Evolutionary conservation across 2,888 invertebrate genomes (phyloP).

Genomic region (Brachynemurus nebulosus): DNA sequence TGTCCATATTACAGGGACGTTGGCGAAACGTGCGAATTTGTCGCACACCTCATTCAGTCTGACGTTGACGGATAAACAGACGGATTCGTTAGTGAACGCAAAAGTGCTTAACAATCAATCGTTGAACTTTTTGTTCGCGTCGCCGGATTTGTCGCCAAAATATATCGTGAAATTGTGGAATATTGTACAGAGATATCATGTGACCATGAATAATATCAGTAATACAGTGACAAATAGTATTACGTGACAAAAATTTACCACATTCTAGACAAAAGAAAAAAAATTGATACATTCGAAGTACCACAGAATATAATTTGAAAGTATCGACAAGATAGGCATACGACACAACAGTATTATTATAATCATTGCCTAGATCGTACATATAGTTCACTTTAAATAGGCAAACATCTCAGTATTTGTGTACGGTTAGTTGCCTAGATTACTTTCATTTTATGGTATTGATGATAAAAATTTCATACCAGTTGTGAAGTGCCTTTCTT

Average conservation of each 20-base stretch:
- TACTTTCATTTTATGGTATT: too few species aligned
- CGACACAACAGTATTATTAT: too few species aligned
- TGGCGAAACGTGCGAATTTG: conserved; percentile 41
- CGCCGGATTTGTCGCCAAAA: conserved; percentile 34
- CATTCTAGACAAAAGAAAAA: too few species aligned
- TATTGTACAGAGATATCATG: conserved; percentile 22
- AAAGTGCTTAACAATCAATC: conserved; percentile 25
- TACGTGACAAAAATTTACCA: conserved; percentile 1
- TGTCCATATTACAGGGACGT: conserved; percentile 50
- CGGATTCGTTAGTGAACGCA: conserved; percentile 23
- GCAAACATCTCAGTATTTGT: too few species aligned
- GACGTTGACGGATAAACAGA: conserved; percentile 28
- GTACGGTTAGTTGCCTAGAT: too few species aligned
- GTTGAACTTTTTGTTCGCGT: conserved; percentile 39
- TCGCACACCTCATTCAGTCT: conserved; percentile 36
- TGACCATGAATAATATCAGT: background rate
- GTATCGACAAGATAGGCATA: too few species aligned
- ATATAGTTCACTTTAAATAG: too few species aligned
- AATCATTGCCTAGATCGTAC: too few species aligned
- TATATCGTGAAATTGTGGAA: conserved; percentile 39
- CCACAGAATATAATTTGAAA: too few species aligned
- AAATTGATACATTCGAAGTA: too few species aligned
- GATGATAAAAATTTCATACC: background rate
- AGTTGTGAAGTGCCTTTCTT: conserved; percentile 1
- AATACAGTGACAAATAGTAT: background rate